Evolutionary conservation across 2,797 vertebrate genomes (phyloP).

Genomic region (Clamator glandarius): DNA sequence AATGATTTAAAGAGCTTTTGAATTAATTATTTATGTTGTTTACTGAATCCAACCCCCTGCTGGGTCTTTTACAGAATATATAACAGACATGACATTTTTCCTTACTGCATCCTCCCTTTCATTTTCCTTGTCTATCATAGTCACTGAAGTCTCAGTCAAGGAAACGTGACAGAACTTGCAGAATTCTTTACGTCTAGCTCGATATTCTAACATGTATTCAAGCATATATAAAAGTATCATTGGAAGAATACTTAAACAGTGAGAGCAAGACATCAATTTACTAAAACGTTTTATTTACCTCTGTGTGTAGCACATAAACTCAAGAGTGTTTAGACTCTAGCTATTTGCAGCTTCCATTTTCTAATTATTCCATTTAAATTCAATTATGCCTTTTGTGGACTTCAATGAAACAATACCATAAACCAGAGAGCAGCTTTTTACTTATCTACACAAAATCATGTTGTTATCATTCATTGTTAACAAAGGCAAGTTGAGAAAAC

Average conservation of each 20-base stretch:
- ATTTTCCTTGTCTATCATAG: not conserved
- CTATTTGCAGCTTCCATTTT: not conserved
- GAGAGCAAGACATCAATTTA: not conserved
- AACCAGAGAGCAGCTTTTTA: slow-evolving; percentile 2
- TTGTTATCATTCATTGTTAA: not conserved
- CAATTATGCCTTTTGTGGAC: slow-evolving; percentile 27
- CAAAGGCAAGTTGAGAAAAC: not conserved
- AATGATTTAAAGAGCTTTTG: not conserved
- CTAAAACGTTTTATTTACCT: slow-evolving; percentile 31
- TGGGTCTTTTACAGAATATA: not conserved
- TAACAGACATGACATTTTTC: not conserved
- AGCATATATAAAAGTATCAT: not conserved
- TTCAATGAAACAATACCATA: not conserved
- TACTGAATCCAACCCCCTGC: not conserved
- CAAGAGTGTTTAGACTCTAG: not conserved
- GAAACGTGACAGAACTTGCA: not conserved
- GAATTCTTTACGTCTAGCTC: not conserved
- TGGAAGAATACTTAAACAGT: slow-evolving; percentile 9
- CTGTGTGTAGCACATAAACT: not conserved
- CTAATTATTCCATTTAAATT: slow-evolving; percentile 37
- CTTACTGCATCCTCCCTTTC: not conserved
- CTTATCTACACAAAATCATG: not conserved
- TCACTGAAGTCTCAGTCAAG: not conserved
- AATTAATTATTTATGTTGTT: slow-evolving; percentile 31
- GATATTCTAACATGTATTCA: not conserved